Evolutionary conservation across 2,888 invertebrate genomes (phyloP).

Genomic region (Pandemis heparana): DNA sequence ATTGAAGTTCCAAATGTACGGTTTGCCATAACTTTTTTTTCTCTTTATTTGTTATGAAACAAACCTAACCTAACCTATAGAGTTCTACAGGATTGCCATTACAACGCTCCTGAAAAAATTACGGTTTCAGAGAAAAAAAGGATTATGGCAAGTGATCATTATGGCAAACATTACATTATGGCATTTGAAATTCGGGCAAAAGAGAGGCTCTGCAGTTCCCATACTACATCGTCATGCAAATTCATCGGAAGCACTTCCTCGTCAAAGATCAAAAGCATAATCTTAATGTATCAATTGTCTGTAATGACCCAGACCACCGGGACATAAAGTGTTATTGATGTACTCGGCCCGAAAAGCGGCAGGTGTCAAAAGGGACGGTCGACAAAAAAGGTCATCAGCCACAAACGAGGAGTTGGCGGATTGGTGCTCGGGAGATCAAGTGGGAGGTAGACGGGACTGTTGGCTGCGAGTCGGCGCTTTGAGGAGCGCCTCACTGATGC

Average conservation of each 20-base stretch:
- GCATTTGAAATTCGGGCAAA: no score
- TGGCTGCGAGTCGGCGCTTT: background rate
- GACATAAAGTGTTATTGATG: slow-evolving; percentile 78
- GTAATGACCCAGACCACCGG: slow-evolving; percentile 33
- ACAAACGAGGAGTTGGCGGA: slow-evolving; percentile 64
- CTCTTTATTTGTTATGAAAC: no score
- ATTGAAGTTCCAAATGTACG: no score
- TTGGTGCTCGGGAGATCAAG: slow-evolving; percentile 54
- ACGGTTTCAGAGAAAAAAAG: no score
- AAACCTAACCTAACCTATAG: no score
- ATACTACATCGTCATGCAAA: no score
- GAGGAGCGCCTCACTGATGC: background rate
- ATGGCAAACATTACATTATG: no score
- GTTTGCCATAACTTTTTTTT: no score
- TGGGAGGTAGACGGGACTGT: background rate
- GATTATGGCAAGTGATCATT: no score
- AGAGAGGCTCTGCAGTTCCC: no score
- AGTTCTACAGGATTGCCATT: no score
- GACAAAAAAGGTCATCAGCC: slow-evolving; percentile 81
- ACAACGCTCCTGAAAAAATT: no score
- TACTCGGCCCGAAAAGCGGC: slow-evolving; percentile 74
- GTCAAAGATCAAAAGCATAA: background rate
- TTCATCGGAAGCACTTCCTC: slow-evolving; percentile 13
- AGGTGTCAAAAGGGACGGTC: slow-evolving; percentile 81
- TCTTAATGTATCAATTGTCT: slow-evolving; percentile 26